Evolutionary conservation across 1,140 invertebrate genomes (phyloP).

Genomic region (Apis cerana): DNA sequence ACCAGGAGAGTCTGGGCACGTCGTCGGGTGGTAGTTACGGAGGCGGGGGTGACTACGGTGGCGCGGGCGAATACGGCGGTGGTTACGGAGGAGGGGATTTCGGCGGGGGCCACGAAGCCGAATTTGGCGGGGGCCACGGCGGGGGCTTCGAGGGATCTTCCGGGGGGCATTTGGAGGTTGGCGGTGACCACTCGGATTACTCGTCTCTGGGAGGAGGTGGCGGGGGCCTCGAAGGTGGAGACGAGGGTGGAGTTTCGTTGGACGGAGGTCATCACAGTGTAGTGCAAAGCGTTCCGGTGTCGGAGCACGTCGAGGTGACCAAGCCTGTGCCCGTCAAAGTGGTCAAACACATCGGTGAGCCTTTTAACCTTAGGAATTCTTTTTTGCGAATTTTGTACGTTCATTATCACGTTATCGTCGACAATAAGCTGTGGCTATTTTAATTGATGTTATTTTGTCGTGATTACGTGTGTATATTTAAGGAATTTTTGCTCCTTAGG

Average conservation of each 20-base stretch:
- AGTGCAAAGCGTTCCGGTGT: conserved; percentile 83
- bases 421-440: too few species aligned
- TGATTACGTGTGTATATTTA: neutral
- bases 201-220: conserved; percentile 56
- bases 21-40: conserved; percentile 51
- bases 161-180: conserved; percentile 41
- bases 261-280: conserved; percentile 71
- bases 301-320: conserved; percentile 87
- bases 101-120: conserved; percentile 20
- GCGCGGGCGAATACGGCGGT: conserved; percentile 21
- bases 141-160: conserved; percentile 28
- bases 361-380: neutral
- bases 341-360: conserved; percentile 85
- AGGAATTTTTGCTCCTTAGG: conserved; percentile 61
- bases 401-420: too few species aligned
- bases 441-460: neutral
- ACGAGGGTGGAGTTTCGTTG: conserved; percentile 55
- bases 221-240: conserved; percentile 53
- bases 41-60: neutral
- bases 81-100: conserved; percentile 30
- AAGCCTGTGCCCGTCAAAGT: conserved; percentile 87
- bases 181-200: conserved; percentile 53
- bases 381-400: neutral
- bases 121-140: conserved; percentile 26
- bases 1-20: conserved; percentile 63